Base-by-base conservation (phyloP, 2,797 vertebrate genomes). In the Periophthalmus magnuspinnatus region DNA sequence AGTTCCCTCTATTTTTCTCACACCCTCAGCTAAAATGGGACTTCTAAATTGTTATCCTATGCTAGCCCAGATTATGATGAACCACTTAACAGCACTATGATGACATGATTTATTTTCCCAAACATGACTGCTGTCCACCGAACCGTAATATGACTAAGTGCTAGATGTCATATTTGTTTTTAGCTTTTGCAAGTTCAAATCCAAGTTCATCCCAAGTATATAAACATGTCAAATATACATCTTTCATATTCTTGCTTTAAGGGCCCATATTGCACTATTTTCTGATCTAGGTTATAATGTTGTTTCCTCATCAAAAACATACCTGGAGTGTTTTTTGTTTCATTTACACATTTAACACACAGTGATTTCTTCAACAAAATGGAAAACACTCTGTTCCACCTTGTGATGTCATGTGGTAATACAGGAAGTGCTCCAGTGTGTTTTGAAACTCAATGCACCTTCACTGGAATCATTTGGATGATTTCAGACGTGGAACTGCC, bases 11-110 rank as follows among this genome's bases (percentile, higher is more conserved):
- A 48, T 74, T 70, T 45, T 67, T 71, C 33, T 74, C 81, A 69
- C 78, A 76, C 78, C 62, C 78, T 77, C 16, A 34, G 72, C 84
- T 87, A 87, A 84, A 90, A 78, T 60, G 34, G 63, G 75, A 67
- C 64, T 22, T 68, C 61, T 33, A 73, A 70, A 83, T 83, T 69
- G 67, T 76, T 69, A 57, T 76, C 69, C 75, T 78, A 71, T 32
- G 70, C 76, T 67, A 61, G 63, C 68, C 45, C 61, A 68, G 73
- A 80, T 38, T 75, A 80, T 72, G 68, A 85, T 75, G 62, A 81
- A 79, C 66, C 71, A 55, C 68, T 72, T 75, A 22, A 41, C 63
- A 83, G 67, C 59, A 66, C 56, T 67, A 14, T 5, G 60, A 75
- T 82, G 84, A 88, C 80, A 68, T 65, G 55, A 50, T 77, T 72